Percentiles rank a stretch among this genome's conserved stretches.
Conservation (phyloP, 2,888 invertebrate species). For the Tubulanus polymorphus region DNA sequence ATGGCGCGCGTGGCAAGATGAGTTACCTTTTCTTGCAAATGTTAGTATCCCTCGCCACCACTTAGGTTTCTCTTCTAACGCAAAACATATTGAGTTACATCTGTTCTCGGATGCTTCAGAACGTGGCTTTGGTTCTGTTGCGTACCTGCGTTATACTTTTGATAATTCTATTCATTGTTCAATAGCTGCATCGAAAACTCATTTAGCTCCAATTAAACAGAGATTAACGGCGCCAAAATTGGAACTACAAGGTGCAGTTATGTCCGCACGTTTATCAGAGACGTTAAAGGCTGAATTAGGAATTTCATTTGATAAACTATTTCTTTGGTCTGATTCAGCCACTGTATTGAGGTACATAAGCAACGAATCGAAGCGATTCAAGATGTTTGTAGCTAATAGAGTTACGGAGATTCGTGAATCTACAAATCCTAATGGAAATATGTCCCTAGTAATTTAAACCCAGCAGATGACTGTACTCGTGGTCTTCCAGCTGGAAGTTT, state of each 20-base stretch:
- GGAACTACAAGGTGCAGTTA: slow-evolving; percentile 7
- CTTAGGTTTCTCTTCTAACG: not conserved
- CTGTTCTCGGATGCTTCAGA: slow-evolving; percentile 9
- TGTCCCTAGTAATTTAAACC: not conserved
- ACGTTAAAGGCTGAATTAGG: not conserved
- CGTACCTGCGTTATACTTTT: slow-evolving; percentile 3
- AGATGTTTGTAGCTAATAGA: not conserved
- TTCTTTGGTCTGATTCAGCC: not conserved
- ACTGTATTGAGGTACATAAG: not conserved
- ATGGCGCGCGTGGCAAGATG: slow-evolving; percentile 1
- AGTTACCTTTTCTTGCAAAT: not conserved
- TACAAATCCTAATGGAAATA: not conserved
- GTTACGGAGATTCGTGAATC: not conserved
- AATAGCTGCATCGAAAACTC: slow-evolving; percentile 1
- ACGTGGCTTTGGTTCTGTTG: slow-evolving; percentile 5
- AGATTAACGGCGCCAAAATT: slow-evolving; percentile 4
- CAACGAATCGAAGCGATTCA: not conserved
- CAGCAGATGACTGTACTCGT: not conserved
- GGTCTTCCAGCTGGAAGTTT: not conserved
- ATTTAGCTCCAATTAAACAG: slow-evolving; percentile 6
- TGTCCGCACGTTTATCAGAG: not conserved
- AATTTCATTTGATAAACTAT: too few relatives aligned
- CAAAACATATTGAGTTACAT: slow-evolving; percentile 3
- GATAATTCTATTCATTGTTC: slow-evolving; percentile 3
- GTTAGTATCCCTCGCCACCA: slow-evolving; percentile 1